phyloP scores from a whole-genome alignment of 1,140 invertebrate genomes.

The Cyclargus thomasi region DNA sequence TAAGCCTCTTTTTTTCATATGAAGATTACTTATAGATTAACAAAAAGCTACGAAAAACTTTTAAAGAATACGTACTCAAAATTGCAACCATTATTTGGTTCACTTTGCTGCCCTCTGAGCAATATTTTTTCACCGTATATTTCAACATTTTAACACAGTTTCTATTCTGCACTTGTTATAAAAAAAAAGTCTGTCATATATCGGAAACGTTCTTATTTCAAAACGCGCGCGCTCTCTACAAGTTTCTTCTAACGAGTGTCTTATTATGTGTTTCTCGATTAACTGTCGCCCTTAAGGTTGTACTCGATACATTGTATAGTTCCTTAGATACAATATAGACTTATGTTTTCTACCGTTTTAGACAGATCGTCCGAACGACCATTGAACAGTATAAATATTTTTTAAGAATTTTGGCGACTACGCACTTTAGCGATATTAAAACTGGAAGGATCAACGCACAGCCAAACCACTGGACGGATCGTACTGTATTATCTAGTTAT shows the following conservation, averaged over 20 bases:
- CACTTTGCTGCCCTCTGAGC: constrained; percentile 57
- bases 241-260: constrained; percentile 9
- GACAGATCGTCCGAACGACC: neutral
- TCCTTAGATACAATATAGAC: neutral
- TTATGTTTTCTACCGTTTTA: neutral
- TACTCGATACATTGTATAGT: neutral
- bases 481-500: too few species aligned
- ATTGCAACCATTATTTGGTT: constrained; percentile 51
- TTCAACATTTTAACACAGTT: constrained; percentile 51
- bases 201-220: constrained; percentile 8
- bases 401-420: too few species aligned
- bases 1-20: too few species aligned
- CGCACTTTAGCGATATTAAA: too few species aligned
- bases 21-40: too few species aligned
- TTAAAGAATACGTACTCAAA: constrained; percentile 46
- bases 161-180: constrained; percentile 16
- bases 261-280: neutral
- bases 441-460: too few species aligned
- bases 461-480: too few species aligned
- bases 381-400: too few species aligned
- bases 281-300: neutral
- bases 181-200: constrained; percentile 19
- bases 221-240: constrained; percentile 16
- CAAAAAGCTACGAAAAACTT: neutral
- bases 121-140: constrained; percentile 65